Conservation (phyloP, 2,113 vertebrate genomes). For the Ammodytes dubius region DNA sequence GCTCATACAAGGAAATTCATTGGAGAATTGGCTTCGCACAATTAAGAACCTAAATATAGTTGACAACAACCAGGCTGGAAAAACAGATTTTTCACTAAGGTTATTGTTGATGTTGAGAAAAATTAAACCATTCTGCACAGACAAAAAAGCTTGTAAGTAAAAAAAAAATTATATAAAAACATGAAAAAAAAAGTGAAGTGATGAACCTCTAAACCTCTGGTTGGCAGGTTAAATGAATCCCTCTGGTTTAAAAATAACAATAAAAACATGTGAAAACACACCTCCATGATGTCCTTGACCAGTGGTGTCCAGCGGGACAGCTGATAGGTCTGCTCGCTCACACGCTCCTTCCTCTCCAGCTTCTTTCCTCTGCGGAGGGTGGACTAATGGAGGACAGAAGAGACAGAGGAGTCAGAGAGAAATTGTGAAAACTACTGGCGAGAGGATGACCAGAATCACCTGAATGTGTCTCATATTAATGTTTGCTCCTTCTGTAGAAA, state of each 20-base stretch:
- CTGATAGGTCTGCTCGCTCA: constrained; percentile 99
- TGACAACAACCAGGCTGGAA: background rate
- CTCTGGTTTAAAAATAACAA: background rate
- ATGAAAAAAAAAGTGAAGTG: background rate
- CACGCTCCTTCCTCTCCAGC: constrained; percentile 95
- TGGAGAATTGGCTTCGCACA: constrained; percentile 47
- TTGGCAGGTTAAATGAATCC: background rate
- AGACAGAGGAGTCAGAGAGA: background rate
- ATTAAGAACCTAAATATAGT: constrained; percentile 52
- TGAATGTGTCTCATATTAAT: background rate
- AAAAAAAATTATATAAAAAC: background rate
- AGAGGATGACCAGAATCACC: background rate
- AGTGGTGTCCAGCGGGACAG: constrained; percentile 97
- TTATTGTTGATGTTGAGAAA: background rate
- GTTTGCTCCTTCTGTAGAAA: background rate
- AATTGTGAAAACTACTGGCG: background rate
- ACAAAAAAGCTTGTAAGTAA: background rate
- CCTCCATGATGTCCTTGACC: constrained; percentile 99
- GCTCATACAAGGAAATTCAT: constrained; percentile 4
- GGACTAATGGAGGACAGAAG: constrained; percentile 57
- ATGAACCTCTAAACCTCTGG: background rate
- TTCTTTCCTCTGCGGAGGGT: constrained; percentile 93
- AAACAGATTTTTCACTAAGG: constrained; percentile 15
- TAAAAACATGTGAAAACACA: constrained; percentile 56
- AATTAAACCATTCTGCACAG: background rate